These are phyloP conservation scores for Darwinula stevensoni DNA, from an alignment of 2,888 invertebrate genomes.

Conservation along the genomic window DNA sequence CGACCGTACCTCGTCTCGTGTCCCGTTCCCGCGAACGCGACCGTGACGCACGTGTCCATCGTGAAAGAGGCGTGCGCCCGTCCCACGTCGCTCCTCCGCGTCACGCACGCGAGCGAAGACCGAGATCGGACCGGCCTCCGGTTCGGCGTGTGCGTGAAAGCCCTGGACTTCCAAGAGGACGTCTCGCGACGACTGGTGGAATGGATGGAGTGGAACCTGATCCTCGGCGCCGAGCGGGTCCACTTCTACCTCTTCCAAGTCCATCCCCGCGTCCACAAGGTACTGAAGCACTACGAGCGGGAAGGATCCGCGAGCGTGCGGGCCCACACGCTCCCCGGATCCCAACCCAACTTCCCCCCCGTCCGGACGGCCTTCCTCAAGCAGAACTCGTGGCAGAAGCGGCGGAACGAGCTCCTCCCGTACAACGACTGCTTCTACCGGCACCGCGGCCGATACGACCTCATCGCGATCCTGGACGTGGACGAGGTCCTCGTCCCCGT, in stretches of 20 bases:
- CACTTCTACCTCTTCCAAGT: conserved; percentile 32
- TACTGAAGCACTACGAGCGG: conserved; percentile 25
- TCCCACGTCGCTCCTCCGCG: conserved; percentile 18
- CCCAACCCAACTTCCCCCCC: conserved; percentile 18
- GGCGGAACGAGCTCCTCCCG: conserved; percentile 36
- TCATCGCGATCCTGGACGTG: conserved; percentile 34
- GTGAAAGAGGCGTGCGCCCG: conserved; percentile 23
- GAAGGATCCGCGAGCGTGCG: conserved; percentile 22
- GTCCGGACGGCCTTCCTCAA: conserved; percentile 17
- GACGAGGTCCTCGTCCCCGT: conserved; percentile 41
- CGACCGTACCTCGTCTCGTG: conserved; percentile 31
- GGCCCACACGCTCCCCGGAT: conserved; percentile 24
- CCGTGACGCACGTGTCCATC: conserved; percentile 21
- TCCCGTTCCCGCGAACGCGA: conserved; percentile 22
- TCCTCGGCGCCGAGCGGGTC: conserved; percentile 33
- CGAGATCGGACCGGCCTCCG: conserved; percentile 13
- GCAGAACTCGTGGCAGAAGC: conserved; percentile 30
- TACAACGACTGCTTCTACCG: conserved; percentile 49
- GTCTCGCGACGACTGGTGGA: conserved; percentile 29
- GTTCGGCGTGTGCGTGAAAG: conserved; percentile 39
- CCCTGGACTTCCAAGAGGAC: conserved; percentile 30
- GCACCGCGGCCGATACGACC: conserved; percentile 27
- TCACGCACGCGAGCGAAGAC: conserved; percentile 10
- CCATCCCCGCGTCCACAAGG: conserved; percentile 22
- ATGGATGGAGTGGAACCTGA: conserved; percentile 35